Base-by-base conservation (phyloP, 2,113 vertebrate species). In the Astur gentilis region DNA sequence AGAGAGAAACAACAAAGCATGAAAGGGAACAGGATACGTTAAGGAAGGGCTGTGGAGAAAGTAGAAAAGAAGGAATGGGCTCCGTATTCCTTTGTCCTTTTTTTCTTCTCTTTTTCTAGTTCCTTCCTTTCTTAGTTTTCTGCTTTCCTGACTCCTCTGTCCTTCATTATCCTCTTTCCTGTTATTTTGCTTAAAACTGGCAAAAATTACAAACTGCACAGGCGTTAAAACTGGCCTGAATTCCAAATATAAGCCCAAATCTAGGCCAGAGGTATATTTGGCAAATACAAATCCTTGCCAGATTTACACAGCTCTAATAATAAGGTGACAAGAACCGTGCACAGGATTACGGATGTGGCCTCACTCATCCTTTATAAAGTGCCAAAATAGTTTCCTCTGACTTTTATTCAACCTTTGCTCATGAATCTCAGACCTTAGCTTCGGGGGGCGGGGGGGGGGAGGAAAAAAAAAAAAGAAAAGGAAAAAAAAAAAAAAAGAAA, bases 251-350 rank as follows among this genome's bases (percentile, higher is more conserved):
- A 72, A 95, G 69, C 57, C 83, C 83, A 75, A 49, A 83, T 95
- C 54, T 55, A 97, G 90, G 86, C 84, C 93, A 91, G 87, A 38
- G 73, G 52, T 57, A n/a, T 90, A 92, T 90, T 57, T 96, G 94
- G 87, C 92, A 96, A 98, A 95, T 31, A 49, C 83, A 89, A 87
- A 84, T 57, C 93, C 91, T 85, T 55, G 90, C 78, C 89, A 87
- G 87, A 93, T 91, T 70, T 38, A 57, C 54, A 38, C 50, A 29
- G 65, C 89, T 88, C 81, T 89, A 76, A 75, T 87, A 96, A 90
- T 44, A 91, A 97, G 91, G 93, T 73, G 67, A 83, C 80, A 34
- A 94, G 91, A 78, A 80, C 49, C 12, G 8, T 2, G 36, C 66
- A n/a, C 61, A 34, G 90, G 87, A 91, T 97, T 91, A 92, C 15